phyloP scores from a whole-genome alignment of 1,140 invertebrate species.

The Papilio machaon region DNA sequence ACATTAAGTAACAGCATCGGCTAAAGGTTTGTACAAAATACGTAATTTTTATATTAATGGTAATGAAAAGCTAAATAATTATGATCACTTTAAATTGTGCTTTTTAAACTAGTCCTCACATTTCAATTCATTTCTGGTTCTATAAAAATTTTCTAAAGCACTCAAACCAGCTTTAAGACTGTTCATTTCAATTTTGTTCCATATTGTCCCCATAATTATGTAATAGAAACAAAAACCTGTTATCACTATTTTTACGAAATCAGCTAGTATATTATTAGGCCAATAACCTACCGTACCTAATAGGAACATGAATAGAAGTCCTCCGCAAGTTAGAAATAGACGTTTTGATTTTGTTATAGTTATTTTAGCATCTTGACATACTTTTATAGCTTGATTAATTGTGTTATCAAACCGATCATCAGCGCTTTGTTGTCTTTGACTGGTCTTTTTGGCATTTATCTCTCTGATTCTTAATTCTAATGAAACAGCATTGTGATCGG shows the following conservation, averaged over 20 bases:
- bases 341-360: constrained; percentile 83
- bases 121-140: constrained; percentile 50
- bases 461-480: constrained; percentile 81
- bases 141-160: constrained; percentile 65
- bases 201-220: constrained; percentile 89
- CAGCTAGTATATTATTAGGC: constrained; percentile 65
- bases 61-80: neutral
- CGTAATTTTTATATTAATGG: neutral
- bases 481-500: constrained; percentile 95
- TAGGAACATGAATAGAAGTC: constrained; percentile 78
- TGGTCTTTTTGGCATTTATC: constrained; percentile 43
- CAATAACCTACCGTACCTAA: constrained; percentile 76
- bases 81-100: neutral
- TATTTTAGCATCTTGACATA: constrained; percentile 84
- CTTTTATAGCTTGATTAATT: constrained; percentile 83
- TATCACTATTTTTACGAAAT: constrained; percentile 83
- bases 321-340: constrained; percentile 83
- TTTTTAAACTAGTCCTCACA: constrained; percentile 31
- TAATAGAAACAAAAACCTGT: constrained; percentile 86
- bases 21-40: too few species aligned
- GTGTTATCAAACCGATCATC: constrained; percentile 66
- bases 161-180: constrained; percentile 86
- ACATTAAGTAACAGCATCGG: too few species aligned
- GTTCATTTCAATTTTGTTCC: constrained; percentile 90
- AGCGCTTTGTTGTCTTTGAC: constrained; percentile 43